These are phyloP conservation scores for Chaetops frenatus DNA, from an alignment of 2,113 vertebrate species.

Conservation along the genomic window DNA sequence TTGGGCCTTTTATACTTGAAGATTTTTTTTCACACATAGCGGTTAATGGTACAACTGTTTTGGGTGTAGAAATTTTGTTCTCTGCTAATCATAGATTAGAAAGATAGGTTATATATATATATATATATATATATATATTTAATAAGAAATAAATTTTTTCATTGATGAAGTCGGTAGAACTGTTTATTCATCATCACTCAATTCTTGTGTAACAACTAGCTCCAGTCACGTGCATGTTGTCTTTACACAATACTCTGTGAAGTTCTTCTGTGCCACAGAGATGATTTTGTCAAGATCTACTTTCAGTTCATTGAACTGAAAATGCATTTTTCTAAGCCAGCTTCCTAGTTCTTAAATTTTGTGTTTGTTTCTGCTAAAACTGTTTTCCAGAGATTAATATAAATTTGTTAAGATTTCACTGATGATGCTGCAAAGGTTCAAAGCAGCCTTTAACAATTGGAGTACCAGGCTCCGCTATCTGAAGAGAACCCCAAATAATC, in stretches of 20 bases:
- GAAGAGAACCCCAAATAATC: background rate
- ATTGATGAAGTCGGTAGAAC: background rate
- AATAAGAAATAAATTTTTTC: background rate
- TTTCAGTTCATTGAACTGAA: conserved; percentile 42
- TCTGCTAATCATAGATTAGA: background rate
- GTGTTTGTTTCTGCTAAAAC: background rate
- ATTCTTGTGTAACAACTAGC: conserved; percentile 5
- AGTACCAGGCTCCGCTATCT: background rate
- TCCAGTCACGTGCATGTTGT: background rate
- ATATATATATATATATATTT: background rate
- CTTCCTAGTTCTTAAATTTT: conserved; percentile 8
- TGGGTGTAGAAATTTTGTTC: background rate
- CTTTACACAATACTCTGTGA: conserved; percentile 12
- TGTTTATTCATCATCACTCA: background rate
- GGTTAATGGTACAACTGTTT: background rate
- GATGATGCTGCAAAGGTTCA: background rate
- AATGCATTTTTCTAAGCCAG: conserved; percentile 6
- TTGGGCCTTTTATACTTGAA: background rate
- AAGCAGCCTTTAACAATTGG: background rate
- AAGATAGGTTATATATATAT: no score
- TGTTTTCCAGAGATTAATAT: background rate
- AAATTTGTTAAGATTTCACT: background rate
- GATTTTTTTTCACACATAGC: background rate
- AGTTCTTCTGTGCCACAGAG: background rate
- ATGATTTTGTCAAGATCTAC: background rate